Evolutionary conservation across 53 echinoderm and acorn worm species (phyloP), one percentile per base, ranked within the genome.

Genomic region (Glandiceps talaboti): DNA sequence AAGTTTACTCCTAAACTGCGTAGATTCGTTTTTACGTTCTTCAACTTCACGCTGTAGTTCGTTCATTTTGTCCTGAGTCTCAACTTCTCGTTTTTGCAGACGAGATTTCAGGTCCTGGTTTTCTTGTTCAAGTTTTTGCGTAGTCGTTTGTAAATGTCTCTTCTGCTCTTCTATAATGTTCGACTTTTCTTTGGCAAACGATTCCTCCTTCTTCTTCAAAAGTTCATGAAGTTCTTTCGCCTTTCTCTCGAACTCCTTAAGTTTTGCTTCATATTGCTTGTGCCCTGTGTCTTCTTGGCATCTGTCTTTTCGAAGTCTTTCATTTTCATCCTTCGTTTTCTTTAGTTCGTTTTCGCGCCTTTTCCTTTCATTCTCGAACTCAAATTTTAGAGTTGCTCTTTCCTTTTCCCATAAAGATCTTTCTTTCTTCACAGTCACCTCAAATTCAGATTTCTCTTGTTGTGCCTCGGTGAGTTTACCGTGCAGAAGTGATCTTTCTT

Each of bases 401-500:
- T 93, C 86, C 32, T 78, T 85, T 31, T 87, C 91, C 89, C 85
- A 93, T n/a, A 83, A 76, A 6, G 88, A 87, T 0, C 89, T 78
- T 80, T 99, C 99, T 74, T 91, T 84, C 76, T 88, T 90, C 14
- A 86, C 76, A 31, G 85, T 89, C 33, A 87, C 86, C 12, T 99
- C 89, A 0, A 80, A 32, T 78, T 90, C 94, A 0, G 83, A 82
- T 28, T 88, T 86, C 77, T 88, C 94, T 75, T 91, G 89, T 74
- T 93, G 91, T 29, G 84, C 76, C n/a, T 82, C 75, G 32, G 89
- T 76, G 1, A 99, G 80, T 80, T 99, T 93, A 26, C 79, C 74
- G 33, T 99, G 99, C 27, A 99, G 83, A 1, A 91, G 82, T 30
- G 85, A 77, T 28, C 91, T 86, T 79, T 99, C 99, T 81, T 91